Base-by-base conservation (phyloP, 1,140 invertebrate species). In the Tetramorium simillimum region DNA sequence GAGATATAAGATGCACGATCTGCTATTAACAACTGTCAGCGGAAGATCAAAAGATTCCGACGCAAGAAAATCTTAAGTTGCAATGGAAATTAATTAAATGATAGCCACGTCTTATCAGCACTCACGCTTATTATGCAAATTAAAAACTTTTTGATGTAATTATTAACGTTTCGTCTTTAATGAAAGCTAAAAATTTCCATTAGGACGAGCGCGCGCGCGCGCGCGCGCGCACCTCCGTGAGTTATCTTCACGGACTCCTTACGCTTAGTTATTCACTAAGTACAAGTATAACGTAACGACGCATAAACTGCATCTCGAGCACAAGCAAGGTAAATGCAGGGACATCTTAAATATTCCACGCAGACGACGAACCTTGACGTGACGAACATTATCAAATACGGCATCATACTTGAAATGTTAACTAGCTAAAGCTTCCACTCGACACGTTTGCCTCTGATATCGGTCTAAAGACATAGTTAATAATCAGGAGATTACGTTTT, bases 261-360 rank as follows among this genome's bases (percentile, higher is more conserved):
- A 69, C n/a, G 37, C 62, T 43, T 40, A 14, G 37, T 28, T 84
- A 60, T 46, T 75, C 40, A 28, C 6, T 43, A 84, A 43, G 24
- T 75, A 28, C 69, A 46, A 43, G 14, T 58, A 53, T 21, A 73
- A 73, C n/a, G 24, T 46, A 82, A 82, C 65, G 67, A 58, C 43
- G 77, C 33, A 81, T 81, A 53, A 81, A 81, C 46, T 81, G 63
- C 77, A 70, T 24, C 56, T 60, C 40, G 7, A 75, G 53, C 53
- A 28, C 7, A 12, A 37, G 80, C 53, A 37, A 60, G 56, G 80
- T 53, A 73, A 84, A 84, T 62, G 80, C 69, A 62, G 53, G 80
- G 40, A 75, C 63, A 62, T 46, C 28, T 73, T 84, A 84, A 84
- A 75, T 84, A 84, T 84, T 84, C 80, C 80, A 84, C 80, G 69